These are phyloP conservation scores for Dolichoris vasculosae DNA, from an alignment of 1,140 invertebrate species.

Conservation along the genomic window DNA sequence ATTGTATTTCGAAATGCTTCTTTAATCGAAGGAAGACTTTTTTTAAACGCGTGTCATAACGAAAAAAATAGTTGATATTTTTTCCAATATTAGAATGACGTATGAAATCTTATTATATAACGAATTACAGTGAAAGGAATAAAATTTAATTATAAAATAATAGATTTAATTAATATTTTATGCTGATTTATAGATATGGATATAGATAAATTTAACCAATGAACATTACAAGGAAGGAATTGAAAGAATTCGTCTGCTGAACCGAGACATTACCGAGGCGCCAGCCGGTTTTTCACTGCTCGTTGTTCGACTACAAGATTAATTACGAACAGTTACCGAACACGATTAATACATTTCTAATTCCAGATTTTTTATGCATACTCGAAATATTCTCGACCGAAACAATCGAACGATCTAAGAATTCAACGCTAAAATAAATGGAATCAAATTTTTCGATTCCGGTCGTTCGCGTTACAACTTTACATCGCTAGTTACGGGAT, in stretches of 20 bases:
- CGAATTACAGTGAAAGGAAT: not conserved
- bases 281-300: not conserved
- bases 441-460: not conserved
- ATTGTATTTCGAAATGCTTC: too few species aligned
- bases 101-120: not conserved
- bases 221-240: constrained; percentile 9
- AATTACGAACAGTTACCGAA: not conserved
- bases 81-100: not conserved
- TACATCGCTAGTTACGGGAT: not conserved
- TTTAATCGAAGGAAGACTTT: too few species aligned
- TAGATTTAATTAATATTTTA: not conserved
- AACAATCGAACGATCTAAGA: not conserved
- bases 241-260: not conserved
- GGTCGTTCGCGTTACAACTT: not conserved
- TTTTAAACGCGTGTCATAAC: not conserved
- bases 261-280: not conserved
- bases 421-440: not conserved
- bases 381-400: not conserved
- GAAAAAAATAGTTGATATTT: not conserved
- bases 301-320: not conserved
- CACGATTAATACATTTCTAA: constrained; percentile 13
- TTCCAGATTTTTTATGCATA: not conserved
- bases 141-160: not conserved
- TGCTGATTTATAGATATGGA: constrained; percentile 12
- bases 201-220: constrained; percentile 14